These are phyloP conservation scores for Lasius fuliginosus DNA, from an alignment of 2,888 invertebrate genomes.

Conservation along the genomic window DNA sequence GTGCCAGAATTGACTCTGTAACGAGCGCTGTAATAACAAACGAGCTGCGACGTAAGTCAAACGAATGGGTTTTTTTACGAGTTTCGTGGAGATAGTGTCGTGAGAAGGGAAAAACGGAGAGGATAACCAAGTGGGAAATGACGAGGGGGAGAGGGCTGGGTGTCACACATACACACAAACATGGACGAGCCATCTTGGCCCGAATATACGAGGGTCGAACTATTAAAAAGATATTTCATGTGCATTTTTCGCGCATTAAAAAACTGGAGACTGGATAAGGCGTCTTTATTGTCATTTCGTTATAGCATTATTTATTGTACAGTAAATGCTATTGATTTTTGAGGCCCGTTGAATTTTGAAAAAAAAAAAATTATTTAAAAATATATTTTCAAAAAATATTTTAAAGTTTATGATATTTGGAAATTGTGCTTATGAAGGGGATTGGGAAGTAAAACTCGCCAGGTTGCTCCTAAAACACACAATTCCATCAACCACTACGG, in stretches of 20 bases:
- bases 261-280: conserved; percentile 56
- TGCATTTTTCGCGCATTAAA: conserved; percentile 70
- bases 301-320: not conserved
- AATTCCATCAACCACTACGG: no score
- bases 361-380: not conserved
- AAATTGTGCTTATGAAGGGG: not conserved
- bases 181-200: conserved; percentile 12
- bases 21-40: conserved; percentile 81
- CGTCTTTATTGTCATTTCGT: not conserved
- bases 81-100: conserved; percentile 68
- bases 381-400: not conserved
- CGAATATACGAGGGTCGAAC: conserved; percentile 64
- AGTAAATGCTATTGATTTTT: not conserved
- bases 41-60: conserved; percentile 80
- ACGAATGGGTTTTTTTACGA: conserved; percentile 82
- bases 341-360: not conserved
- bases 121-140: conserved; percentile 1
- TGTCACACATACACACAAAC: not conserved
- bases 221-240: conserved; percentile 69
- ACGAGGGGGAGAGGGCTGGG: not conserved
- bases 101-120: conserved; percentile 58
- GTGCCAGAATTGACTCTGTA: conserved; percentile 77
- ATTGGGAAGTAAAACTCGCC: no score
- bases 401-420: not conserved
- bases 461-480: no score